These are phyloP conservation scores for Aspidiotus rigidus DNA, from an alignment of 2,888 invertebrate species.

Conservation along the genomic window DNA sequence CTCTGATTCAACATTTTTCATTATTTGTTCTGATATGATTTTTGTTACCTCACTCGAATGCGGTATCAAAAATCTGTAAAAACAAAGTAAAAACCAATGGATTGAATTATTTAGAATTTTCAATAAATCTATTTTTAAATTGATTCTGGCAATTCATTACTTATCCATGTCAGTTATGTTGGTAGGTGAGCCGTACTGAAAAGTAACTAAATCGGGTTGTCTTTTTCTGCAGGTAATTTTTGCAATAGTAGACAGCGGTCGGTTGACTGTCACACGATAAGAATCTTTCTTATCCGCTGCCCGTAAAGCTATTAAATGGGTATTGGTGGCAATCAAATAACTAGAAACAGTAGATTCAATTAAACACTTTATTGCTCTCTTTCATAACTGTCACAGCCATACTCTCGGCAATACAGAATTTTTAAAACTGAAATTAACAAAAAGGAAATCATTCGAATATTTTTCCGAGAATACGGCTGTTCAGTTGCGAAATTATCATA, in stretches of 20 bases:
- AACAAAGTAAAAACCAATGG: slow-evolving; percentile 34
- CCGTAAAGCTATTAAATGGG: slow-evolving; percentile 75
- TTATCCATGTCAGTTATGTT: slow-evolving; percentile 80
- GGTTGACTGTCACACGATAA: slow-evolving; percentile 75
- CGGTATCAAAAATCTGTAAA: slow-evolving; percentile 69
- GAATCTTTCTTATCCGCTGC: slow-evolving; percentile 67
- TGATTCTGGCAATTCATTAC: slow-evolving; percentile 35
- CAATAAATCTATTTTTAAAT: too few relatives aligned
- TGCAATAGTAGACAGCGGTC: slow-evolving; percentile 83
- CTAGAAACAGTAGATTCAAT: slow-evolving; percentile 45
- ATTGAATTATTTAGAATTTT: background rate
- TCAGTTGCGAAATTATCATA: background rate
- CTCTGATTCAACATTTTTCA: slow-evolving; percentile 44
- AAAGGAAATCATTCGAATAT: background rate
- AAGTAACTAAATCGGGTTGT: slow-evolving; percentile 91
- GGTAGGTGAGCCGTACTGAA: slow-evolving; percentile 82
- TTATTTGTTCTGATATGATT: slow-evolving; percentile 79
- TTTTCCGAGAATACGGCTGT: slow-evolving; percentile 1
- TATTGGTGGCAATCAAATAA: slow-evolving; percentile 73
- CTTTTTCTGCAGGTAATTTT: slow-evolving; percentile 95
- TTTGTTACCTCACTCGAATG: slow-evolving; percentile 83
- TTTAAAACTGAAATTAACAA: background rate
- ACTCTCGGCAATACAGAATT: background rate
- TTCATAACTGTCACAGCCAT: too few relatives aligned
- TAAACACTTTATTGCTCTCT: too few relatives aligned